Evolutionary conservation across 1,140 invertebrate species (phyloP).

Genomic region (Trichomalopsis sarcophagae): DNA sequence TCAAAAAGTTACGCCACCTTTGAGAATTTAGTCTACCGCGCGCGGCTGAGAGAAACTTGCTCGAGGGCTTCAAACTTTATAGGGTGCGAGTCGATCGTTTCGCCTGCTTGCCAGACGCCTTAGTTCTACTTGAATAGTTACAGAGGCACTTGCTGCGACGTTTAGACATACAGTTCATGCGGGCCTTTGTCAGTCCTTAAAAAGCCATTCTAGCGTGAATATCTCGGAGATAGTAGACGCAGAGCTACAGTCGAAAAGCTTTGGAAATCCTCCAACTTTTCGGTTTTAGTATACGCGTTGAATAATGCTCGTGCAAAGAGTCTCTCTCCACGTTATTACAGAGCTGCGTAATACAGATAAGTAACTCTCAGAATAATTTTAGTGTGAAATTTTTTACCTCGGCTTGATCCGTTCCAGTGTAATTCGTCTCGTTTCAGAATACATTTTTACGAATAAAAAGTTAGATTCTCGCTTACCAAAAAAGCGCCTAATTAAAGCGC

Average conservation of each 20-base stretch:
- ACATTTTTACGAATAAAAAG: too few relatives aligned
- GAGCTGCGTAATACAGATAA: too few relatives aligned
- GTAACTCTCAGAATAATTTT: too few relatives aligned
- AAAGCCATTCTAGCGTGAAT: background rate
- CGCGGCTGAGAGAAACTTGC: too few relatives aligned
- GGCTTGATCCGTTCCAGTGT: too few relatives aligned
- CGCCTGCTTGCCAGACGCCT: slow-evolving; percentile 19
- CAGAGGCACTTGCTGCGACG: background rate
- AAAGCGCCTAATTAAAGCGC: background rate
- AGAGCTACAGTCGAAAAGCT: too few relatives aligned
- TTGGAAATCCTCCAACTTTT: background rate
- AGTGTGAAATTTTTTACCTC: too few relatives aligned
- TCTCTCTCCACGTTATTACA: too few relatives aligned
- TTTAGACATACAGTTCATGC: background rate
- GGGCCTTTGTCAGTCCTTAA: background rate
- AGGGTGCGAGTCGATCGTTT: slow-evolving; percentile 30
- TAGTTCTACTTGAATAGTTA: slow-evolving; percentile 39
- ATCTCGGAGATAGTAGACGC: background rate
- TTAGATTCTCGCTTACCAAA: background rate
- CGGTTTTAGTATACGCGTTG: background rate
- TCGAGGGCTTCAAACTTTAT: slow-evolving; percentile 10
- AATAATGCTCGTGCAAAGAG: too few relatives aligned
- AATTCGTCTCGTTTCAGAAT: too few relatives aligned
- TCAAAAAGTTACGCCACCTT: background rate
- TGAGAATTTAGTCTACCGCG: background rate